These are phyloP conservation scores for Osmerus eperlanus DNA, from an alignment of 2,113 vertebrate species.

Conservation along the genomic window DNA sequence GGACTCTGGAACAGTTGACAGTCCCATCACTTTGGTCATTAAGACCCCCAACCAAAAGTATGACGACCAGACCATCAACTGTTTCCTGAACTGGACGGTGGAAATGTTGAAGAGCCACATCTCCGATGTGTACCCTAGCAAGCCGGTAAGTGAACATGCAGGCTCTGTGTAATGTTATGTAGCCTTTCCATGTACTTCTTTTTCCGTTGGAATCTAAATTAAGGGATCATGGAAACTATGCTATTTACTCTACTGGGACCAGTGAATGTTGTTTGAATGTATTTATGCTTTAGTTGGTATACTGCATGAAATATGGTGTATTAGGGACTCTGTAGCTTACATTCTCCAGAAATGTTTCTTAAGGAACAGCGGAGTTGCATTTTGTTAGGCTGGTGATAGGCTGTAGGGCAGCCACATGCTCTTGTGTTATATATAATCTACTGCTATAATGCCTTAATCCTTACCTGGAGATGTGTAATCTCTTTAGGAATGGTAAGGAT, in stretches of 20 bases:
- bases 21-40: slow-evolving; percentile 88
- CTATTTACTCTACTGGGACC: no score
- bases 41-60: slow-evolving; percentile 96
- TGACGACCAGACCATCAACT: slow-evolving; percentile 91
- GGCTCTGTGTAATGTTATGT: neutral
- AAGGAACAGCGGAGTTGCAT: neutral
- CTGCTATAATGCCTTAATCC: neutral
- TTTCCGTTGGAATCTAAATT: no score
- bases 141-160: slow-evolving; percentile 78
- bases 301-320: no score
- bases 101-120: slow-evolving; percentile 89
- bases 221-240: no score
- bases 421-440: neutral
- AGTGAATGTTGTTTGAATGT: no score
- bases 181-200: no score
- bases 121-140: slow-evolving; percentile 87
- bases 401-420: neutral
- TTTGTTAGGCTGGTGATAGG: neutral
- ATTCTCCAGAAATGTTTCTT: no score
- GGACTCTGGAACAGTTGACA: slow-evolving; percentile 77
- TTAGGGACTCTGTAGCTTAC: no score
- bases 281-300: no score
- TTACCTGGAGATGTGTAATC: neutral
- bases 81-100: slow-evolving; percentile 94
- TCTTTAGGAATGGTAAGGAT: slow-evolving; percentile 1